Conservation (phyloP, 2,888 invertebrate genomes). For the Cryptus viduatorius region DNA sequence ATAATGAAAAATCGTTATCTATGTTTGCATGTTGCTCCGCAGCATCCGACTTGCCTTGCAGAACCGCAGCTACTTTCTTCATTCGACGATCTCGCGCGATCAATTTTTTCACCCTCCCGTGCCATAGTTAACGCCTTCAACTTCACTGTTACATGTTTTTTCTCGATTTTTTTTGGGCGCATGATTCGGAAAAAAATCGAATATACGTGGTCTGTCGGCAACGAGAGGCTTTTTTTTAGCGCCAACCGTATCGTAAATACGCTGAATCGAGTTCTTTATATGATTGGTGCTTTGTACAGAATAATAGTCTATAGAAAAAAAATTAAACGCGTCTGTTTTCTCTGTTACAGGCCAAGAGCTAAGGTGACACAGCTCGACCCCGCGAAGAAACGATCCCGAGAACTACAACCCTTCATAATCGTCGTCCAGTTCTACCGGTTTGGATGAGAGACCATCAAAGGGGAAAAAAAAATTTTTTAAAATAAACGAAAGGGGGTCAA, state of each 20-base stretch:
- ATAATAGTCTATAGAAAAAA: background rate
- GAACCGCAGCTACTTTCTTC: conserved; percentile 31
- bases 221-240: background rate
- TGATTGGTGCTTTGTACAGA: no score
- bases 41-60: background rate
- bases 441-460: conserved; percentile 7
- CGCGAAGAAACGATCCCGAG: conserved; percentile 2
- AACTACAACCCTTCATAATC: conserved; percentile 8
- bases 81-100: background rate
- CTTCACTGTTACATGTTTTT: no score
- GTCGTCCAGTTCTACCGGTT: conserved; percentile 62
- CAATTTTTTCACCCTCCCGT: background rate
- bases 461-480: conserved; percentile 9
- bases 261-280: no score
- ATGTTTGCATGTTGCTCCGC: background rate
- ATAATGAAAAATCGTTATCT: conserved; percentile 63
- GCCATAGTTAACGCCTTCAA: no score
- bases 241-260: no score
- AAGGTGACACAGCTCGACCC: conserved; percentile 29
- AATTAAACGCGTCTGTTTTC: background rate
- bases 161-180: no score
- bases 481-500: conserved; percentile 38
- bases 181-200: no score
- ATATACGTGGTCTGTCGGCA: no score
- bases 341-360: conserved; percentile 45